Percentiles rank a stretch among this genome's conserved stretches.
Evolutionary conservation across 2,888 invertebrate genomes (phyloP).

Genomic region (Zonitis immaculata): DNA sequence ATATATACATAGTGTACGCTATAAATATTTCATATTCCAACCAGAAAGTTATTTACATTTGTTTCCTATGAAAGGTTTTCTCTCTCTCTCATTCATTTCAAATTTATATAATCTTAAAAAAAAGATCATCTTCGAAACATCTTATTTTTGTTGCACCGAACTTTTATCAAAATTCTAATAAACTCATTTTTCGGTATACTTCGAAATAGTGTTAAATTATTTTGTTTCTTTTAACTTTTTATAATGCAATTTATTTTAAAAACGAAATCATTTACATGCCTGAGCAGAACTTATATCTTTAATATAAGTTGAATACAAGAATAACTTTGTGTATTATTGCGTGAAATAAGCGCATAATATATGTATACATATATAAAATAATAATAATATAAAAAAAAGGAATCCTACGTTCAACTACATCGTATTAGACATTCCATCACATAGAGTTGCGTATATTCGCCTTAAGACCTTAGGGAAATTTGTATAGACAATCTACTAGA

Average conservation of each 20-base stretch:
- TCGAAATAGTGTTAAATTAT: too few relatives aligned
- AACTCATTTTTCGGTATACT: background rate
- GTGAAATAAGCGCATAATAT: conserved; percentile 1
- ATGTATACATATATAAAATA: too few relatives aligned
- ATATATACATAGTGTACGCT: background rate
- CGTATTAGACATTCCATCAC: conserved; percentile 27
- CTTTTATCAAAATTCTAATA: background rate
- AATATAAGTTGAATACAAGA: background rate
- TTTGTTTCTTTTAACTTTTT: too few relatives aligned
- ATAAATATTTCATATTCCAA: background rate
- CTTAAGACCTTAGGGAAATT: conserved; percentile 30
- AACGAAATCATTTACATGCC: too few relatives aligned
- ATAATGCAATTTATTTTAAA: too few relatives aligned
- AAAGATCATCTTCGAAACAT: background rate
- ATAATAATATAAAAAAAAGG: conserved; percentile 12
- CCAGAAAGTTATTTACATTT: background rate
- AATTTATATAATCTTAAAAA: background rate
- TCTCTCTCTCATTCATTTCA: background rate
- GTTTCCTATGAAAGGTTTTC: background rate
- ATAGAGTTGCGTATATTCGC: conserved; percentile 28
- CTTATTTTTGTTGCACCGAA: background rate
- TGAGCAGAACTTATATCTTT: too few relatives aligned
- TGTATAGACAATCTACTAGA: conserved; percentile 28
- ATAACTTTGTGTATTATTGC: background rate
- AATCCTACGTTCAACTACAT: conserved; percentile 21